A percentile compares a stretch with the other conserved stretches of the same genome.
Evolutionary conservation across 2,888 invertebrate genomes (phyloP).

Genomic region (Leucania comma): DNA sequence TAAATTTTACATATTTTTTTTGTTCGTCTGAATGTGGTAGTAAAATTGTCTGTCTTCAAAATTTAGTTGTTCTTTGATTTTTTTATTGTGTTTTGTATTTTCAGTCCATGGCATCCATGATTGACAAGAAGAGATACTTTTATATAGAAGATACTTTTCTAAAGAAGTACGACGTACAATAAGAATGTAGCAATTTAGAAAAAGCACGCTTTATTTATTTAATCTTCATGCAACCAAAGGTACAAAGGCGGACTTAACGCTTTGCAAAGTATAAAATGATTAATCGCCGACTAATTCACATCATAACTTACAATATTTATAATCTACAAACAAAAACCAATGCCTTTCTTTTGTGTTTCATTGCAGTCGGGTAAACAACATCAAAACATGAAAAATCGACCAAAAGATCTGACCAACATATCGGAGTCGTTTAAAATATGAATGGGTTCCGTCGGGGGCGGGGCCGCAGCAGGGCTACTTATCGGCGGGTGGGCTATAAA

Average conservation of each 20-base stretch:
- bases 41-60: too few relatives aligned
- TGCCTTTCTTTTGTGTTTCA: not conserved
- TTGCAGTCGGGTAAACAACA: not conserved
- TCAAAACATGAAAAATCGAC: slow-evolving; percentile 8
- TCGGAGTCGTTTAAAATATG: slow-evolving; percentile 47
- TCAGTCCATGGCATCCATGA: not conserved
- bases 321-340: not conserved
- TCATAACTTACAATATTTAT: not conserved
- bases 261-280: not conserved
- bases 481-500: slow-evolving; percentile 35
- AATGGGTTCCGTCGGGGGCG: slow-evolving; percentile 19
- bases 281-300: not conserved
- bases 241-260: too few relatives aligned
- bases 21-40: too few relatives aligned
- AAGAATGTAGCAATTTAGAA: not conserved
- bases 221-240: too few relatives aligned
- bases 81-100: too few relatives aligned
- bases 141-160: too few relatives aligned
- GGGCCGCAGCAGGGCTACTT: slow-evolving; percentile 20
- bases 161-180: too few relatives aligned
- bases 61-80: too few relatives aligned
- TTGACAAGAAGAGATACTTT: not conserved
- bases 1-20: too few relatives aligned
- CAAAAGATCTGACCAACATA: slow-evolving; percentile 27
- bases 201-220: too few relatives aligned